Evolutionary conservation across 1,140 invertebrate species (phyloP).

Genomic region (Formica selysi): DNA sequence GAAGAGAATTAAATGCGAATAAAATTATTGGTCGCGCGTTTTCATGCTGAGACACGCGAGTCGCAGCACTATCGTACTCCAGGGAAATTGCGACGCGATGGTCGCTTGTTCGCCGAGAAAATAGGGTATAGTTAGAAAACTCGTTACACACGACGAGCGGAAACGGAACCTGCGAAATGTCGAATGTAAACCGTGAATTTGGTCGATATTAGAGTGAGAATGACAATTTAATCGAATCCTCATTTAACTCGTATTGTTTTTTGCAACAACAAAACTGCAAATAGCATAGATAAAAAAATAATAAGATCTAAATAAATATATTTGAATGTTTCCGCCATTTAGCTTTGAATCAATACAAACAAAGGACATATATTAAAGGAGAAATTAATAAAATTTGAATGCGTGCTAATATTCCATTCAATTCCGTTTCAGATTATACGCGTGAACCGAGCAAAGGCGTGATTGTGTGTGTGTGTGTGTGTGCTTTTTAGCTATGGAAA

Average conservation of each 20-base stretch:
- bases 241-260: not conserved
- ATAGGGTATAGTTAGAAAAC: constrained; percentile 54
- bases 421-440: not conserved
- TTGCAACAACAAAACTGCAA: not conserved
- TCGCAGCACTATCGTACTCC: constrained; percentile 36
- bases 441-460: constrained; percentile 54
- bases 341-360: not conserved
- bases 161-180: constrained; percentile 22
- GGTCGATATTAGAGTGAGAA: not conserved
- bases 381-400: constrained; percentile 13
- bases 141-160: constrained; percentile 24
- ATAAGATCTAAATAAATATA: no score
- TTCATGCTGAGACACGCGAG: constrained; percentile 17
- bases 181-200: constrained; percentile 1
- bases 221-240: not conserved
- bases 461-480: constrained; percentile 11
- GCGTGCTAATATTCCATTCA: not conserved
- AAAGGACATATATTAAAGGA: not conserved
- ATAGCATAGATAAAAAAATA: not conserved
- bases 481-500: constrained; percentile 50
- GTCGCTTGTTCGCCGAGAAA: constrained; percentile 36
- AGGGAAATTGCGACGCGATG: constrained; percentile 53
- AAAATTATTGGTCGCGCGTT: constrained; percentile 51
- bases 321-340: not conserved
- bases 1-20: constrained; percentile 51